Percentiles rank a stretch among this genome's conserved stretches.
phyloP scores from a whole-genome alignment of 2,113 vertebrate genomes.

The Eretmochelys imbricata region DNA sequence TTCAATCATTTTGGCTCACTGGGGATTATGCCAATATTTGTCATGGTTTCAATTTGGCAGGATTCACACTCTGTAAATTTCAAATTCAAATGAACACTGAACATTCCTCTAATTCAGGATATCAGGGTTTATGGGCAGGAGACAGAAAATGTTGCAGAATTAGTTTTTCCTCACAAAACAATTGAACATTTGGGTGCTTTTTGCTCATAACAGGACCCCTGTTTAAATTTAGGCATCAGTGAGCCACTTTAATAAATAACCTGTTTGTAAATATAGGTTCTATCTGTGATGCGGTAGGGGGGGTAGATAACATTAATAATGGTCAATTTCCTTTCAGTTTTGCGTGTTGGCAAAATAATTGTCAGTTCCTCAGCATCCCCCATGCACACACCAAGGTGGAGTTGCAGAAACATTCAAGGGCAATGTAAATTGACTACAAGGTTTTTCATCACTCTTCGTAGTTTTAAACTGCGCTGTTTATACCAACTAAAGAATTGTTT shows the following conservation, averaged over 20 bases:
- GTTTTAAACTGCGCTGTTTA: not conserved
- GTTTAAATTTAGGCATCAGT: not conserved
- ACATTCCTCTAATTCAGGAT: not conserved
- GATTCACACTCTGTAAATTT: not conserved
- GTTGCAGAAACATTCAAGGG: slow-evolving; percentile 2
- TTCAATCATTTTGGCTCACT: not conserved
- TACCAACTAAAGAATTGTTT: not conserved
- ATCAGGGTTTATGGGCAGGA: not conserved
- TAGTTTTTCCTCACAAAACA: not conserved
- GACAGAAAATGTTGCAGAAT: not conserved
- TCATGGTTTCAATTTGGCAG: not conserved
- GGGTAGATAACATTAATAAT: slow-evolving; percentile 7
- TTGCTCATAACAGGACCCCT: not conserved
- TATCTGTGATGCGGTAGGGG: not conserved
- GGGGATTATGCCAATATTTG: not conserved
- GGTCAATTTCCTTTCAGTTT: not conserved
- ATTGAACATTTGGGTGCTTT: not conserved
- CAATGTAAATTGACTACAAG: not conserved
- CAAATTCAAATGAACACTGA: not conserved
- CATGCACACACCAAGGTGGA: not conserved
- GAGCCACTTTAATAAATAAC: not conserved
- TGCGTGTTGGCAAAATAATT: not conserved
- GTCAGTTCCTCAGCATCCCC: not conserved
- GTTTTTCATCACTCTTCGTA: not conserved
- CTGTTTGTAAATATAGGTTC: not conserved